Conservation (phyloP, 2,797 vertebrate species). For the Lepilemur septentrionalis region DNA sequence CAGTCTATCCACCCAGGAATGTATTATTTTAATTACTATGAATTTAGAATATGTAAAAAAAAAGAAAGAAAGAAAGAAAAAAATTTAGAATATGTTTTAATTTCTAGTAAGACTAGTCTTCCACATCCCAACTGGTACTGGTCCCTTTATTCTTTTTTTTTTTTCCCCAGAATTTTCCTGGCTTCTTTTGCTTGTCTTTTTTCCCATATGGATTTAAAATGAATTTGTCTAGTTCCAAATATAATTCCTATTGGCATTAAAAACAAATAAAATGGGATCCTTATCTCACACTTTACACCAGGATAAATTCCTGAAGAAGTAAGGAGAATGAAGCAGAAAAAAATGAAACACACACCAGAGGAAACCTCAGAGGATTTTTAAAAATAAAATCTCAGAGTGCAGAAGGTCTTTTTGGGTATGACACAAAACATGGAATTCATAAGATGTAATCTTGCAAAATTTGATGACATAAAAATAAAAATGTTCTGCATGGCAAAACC, state of each 20-base stretch:
- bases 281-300: background rate
- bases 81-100: constrained; percentile 8
- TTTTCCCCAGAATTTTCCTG: background rate
- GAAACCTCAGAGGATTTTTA: background rate
- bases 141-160: background rate
- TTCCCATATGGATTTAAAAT: background rate
- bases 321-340: background rate
- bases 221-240: background rate
- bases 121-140: background rate
- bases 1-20: background rate
- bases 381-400: constrained; percentile 15
- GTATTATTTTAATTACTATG: background rate
- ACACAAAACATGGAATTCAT: constrained; percentile 14
- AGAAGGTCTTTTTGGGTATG: background rate
- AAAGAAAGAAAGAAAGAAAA: too few relatives aligned
- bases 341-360: background rate
- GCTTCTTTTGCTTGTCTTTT: constrained; percentile 2
- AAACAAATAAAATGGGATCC: background rate
- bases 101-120: background rate
- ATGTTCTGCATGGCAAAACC: background rate
- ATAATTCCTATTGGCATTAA: background rate
- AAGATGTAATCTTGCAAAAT: background rate
- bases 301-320: constrained; percentile 43
- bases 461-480: background rate
- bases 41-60: background rate